Evolutionary conservation across 1,140 invertebrate genomes (phyloP).

Genomic region (Ericerus pela): DNA sequence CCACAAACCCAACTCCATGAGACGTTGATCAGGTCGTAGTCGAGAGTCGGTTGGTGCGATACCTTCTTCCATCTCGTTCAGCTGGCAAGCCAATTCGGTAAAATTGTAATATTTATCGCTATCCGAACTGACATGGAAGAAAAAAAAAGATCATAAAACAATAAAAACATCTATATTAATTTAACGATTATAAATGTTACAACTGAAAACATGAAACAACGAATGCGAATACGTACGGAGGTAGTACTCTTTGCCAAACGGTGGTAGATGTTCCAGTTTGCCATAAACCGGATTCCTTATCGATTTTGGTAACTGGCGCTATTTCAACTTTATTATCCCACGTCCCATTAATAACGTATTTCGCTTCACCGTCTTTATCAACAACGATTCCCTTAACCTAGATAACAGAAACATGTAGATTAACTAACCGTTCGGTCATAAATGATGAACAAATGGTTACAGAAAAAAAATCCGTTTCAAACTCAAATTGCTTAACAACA

Average conservation of each 20-base stretch:
- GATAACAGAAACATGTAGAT: not conserved
- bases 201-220: not conserved
- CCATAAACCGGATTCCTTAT: conserved; percentile 66
- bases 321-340: conserved; percentile 94
- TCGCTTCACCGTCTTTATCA: conserved; percentile 41
- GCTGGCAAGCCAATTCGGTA: conserved; percentile 82
- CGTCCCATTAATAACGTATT: conserved; percentile 75
- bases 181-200: not conserved
- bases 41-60: conserved; percentile 92
- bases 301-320: conserved; percentile 60
- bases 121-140: not conserved
- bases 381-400: conserved; percentile 56
- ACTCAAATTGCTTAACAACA: too few species aligned
- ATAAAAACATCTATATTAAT: not conserved
- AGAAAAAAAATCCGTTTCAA: not conserved
- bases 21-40: conserved; percentile 82
- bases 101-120: conserved; percentile 70
- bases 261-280: conserved; percentile 72
- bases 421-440: not conserved
- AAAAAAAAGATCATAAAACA: not conserved
- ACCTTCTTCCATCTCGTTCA: conserved; percentile 86
- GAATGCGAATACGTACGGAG: conserved; percentile 39
- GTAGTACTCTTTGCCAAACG: conserved; percentile 71
- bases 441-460: too few species aligned
- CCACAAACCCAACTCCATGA: conserved; percentile 95